Base-by-base conservation (phyloP, 2,888 invertebrate genomes). In the Calephelis perditalis region DNA sequence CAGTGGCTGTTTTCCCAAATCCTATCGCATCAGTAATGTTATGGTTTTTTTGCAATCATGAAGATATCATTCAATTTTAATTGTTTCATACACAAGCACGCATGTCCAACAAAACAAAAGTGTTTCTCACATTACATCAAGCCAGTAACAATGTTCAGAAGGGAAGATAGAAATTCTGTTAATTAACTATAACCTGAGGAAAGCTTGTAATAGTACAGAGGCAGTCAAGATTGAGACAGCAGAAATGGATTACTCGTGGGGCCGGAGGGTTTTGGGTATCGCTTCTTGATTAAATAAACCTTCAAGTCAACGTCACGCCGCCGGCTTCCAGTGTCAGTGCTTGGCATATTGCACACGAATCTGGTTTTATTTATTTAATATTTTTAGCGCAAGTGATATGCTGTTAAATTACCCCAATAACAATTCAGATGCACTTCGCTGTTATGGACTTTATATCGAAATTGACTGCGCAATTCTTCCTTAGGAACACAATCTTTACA, bases 251-350 rank as follows among this genome's bases (percentile, higher is more conserved):
- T 82, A 78, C 81, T 73, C 67, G 66, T 65, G 66, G 65, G 56
- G 77, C 84, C 84, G 15, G 65, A 56, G 83, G 84, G 75, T 70
- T 61, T 58, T 59, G 64, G 71, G 78, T 77, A 78, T 76, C 71
- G 76, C 79, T 79, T 71, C 84, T 84, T 89, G 88, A 89, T 90
- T 89, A 90, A 90, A 90, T 89, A 89, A 88, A 89, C 81, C 82
- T 85, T 86, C 87, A 85, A 71, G 74, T 70, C 67, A 65, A 77
- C 71, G 83, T 86, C 88, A 81, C 57, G 86, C 86, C 85, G 73
- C 76, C 74, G 84, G 86, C 82, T 63, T 65, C 64, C 40, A 62
- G 61, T 70, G 84, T 77, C 86, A 75, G 69, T 79, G 79, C 74
- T 73, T 73, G 78, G 79, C 84, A 85, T 81, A 82, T 82, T 75